Base-by-base conservation (phyloP, 2,113 vertebrate genomes). In the Equus quagga region DNA sequence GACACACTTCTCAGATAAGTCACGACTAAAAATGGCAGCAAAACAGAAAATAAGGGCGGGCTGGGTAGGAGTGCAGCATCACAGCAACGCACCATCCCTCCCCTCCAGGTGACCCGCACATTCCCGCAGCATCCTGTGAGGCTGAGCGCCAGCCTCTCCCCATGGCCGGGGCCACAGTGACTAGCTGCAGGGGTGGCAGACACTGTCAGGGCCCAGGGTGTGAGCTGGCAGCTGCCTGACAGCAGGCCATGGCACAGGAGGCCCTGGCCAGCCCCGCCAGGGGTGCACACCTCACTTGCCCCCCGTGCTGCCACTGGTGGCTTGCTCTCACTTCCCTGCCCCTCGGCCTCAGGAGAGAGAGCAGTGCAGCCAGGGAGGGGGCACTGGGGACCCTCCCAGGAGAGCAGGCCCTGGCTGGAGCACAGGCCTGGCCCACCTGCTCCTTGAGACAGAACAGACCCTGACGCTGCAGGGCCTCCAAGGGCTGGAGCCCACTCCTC, bases 371-470 rank as follows among this genome's bases (percentile, higher is more conserved):
- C n/a, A 8, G 79, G 23, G n/a, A 28, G n/a, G 8, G 24, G 31
- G n/a, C 0, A 28, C 18, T 2, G 0, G 2, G n/a, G n/a, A 15
- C 21, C 4, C 85, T 60, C 31, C 36, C 10, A 5, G 54, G 44
- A 36, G 23, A 64, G 33, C 5, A 12, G 28, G 19, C 81, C 21
- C 41, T 41, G 60, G 28, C 19, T 13, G 14, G 24, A 41, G 46
- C 41, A 1, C 5, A 0, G 60, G 28, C 28, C 36, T 0, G 24
- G 60, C 8, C 15, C 8, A 1, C 1, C 12, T 2, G 18, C 31
- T 26, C 62, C 70, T 19, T 2, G n/a, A 12, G n/a, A 49, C 36
- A 36, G 36, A 24, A 8, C 8, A 24, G 26, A 12, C 2, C 46
- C 62, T 33, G 36, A 36, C 0, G 5, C 21, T 4, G 12, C 12